Conservation (phyloP, 2,888 invertebrate genomes). For the Campoplex nolae region DNA sequence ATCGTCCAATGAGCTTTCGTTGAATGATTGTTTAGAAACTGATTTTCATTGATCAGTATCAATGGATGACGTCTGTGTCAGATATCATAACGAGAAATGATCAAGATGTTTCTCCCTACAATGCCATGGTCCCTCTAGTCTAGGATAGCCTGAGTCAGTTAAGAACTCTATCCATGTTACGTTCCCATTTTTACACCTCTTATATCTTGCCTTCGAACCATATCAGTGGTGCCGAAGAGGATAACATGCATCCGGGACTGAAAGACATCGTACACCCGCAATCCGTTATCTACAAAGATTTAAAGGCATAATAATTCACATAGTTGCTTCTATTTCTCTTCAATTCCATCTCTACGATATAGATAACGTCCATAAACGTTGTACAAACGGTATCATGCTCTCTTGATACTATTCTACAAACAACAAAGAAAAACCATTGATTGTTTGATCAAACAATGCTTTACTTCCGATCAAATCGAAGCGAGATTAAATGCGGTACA, state of each 20-base stretch:
- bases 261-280: neutral
- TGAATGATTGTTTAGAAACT: neutral
- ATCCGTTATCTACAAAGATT: neutral
- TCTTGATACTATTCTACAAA: neutral
- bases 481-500: neutral
- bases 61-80: neutral
- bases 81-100: neutral
- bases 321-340: neutral
- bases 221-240: neutral
- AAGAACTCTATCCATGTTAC: neutral
- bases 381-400: neutral
- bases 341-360: neutral
- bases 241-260: neutral
- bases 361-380: neutral
- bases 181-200: neutral
- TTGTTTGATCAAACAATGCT: conserved; percentile 5
- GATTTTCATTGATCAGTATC: too few species aligned
- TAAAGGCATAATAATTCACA: conserved; percentile 4
- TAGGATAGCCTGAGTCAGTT: neutral
- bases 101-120: neutral
- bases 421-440: conserved; percentile 3
- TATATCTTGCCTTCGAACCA: neutral
- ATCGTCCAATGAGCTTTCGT: neutral
- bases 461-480: neutral
- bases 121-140: neutral